These are phyloP conservation scores for Rhynchopsitta pachyrhyncha DNA, from an alignment of 2,113 vertebrate genomes.

Conservation along the genomic window DNA sequence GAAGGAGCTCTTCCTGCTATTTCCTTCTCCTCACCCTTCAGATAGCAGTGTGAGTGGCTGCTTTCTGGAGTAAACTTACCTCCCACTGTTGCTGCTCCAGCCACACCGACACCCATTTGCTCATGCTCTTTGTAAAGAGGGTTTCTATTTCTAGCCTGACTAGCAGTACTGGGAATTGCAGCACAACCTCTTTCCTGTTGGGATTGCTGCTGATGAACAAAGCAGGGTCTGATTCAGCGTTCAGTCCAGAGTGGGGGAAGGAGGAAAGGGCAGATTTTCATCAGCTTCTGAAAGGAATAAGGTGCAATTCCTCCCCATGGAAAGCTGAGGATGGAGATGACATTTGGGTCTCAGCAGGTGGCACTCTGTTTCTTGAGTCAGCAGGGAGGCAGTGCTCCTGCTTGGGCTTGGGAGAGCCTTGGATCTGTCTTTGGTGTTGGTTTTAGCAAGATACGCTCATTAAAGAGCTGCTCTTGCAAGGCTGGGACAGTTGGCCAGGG, in stretches of 20 bases:
- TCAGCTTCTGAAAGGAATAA: background rate
- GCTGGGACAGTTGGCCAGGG: background rate
- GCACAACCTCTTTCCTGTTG: background rate
- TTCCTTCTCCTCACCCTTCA: background rate
- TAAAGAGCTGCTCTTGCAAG: background rate
- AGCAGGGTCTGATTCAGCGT: background rate
- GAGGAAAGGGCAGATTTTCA: background rate
- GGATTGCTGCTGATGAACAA: background rate
- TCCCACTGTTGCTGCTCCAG: background rate
- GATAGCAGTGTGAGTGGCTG: background rate
- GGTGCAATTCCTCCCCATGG: background rate
- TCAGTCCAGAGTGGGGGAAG: background rate
- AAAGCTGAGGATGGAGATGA: background rate
- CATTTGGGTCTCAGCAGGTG: slow-evolving; percentile 16
- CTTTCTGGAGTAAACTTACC: background rate
- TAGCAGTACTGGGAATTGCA: background rate
- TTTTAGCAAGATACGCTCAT: background rate
- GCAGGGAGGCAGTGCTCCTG: background rate
- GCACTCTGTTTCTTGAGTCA: slow-evolving; percentile 26
- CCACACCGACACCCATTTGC: background rate
- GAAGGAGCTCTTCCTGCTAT: background rate
- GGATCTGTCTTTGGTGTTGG: background rate
- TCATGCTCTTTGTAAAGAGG: background rate
- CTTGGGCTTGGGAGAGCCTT: background rate
- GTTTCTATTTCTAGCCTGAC: slow-evolving; percentile 5